These are phyloP conservation scores for Macrostomum lignano DNA, from an alignment of 1,140 invertebrate genomes.

Conservation along the genomic window DNA sequence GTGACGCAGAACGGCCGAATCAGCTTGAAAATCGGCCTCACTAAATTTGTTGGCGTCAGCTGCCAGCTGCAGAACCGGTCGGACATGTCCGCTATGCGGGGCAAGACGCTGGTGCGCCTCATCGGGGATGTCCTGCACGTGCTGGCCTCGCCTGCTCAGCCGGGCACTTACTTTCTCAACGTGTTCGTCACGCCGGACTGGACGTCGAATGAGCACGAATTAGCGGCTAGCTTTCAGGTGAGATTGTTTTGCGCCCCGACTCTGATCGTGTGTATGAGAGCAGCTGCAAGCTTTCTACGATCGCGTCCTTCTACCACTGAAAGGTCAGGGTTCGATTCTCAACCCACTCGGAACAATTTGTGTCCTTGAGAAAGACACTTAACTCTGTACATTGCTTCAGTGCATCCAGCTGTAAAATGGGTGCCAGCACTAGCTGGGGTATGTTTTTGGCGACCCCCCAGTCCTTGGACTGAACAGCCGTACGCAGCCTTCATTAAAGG, in stretches of 20 bases:
- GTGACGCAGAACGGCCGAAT: slow-evolving; percentile 4
- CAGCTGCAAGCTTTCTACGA: too few relatives aligned
- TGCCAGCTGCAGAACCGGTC: background rate
- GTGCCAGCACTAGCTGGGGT: background rate
- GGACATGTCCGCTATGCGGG: background rate
- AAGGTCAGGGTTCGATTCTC: too few relatives aligned
- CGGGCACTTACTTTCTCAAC: slow-evolving; percentile 1
- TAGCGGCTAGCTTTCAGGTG: slow-evolving; percentile 2
- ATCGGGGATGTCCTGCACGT: background rate
- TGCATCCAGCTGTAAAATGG: too few relatives aligned
- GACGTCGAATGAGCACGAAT: slow-evolving; percentile 1
- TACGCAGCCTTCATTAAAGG: too few relatives aligned
- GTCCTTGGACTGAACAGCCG: too few relatives aligned
- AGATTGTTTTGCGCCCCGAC: too few relatives aligned
- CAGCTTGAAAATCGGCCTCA: background rate
- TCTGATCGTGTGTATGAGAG: too few relatives aligned
- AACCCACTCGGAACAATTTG: too few relatives aligned
- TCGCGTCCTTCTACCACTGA: too few relatives aligned
- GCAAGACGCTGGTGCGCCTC: background rate
- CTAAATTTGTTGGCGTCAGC: slow-evolving; percentile 1
- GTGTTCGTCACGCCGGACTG: slow-evolving; percentile 3
- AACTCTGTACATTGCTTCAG: background rate
- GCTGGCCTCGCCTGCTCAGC: slow-evolving; percentile 1
- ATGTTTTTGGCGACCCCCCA: too few relatives aligned
- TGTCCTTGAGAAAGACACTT: background rate